These are phyloP conservation scores for Callospermophilus lateralis DNA, from an alignment of 2,113 vertebrate species.

Conservation along the genomic window DNA sequence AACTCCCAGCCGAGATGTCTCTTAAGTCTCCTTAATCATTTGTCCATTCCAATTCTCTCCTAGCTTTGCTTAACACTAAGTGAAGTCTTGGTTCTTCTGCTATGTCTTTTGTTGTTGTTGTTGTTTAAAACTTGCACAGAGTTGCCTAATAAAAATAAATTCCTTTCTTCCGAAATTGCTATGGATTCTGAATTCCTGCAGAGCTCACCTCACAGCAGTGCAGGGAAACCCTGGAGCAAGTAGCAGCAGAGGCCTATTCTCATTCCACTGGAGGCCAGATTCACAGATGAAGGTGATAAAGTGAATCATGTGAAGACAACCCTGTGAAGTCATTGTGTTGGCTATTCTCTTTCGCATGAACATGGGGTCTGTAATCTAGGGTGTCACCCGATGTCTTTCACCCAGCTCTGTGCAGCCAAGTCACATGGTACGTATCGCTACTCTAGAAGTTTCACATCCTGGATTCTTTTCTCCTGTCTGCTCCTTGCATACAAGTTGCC, in stretches of 20 bases:
- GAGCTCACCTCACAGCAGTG: not conserved
- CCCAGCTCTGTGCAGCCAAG: not conserved
- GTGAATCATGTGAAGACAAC: not conserved
- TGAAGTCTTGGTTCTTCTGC: not conserved
- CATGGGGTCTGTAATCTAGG: not conserved
- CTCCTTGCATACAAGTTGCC: not conserved
- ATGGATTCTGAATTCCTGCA: not conserved
- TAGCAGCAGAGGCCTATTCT: not conserved
- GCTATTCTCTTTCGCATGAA: not conserved
- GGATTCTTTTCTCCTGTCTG: not conserved
- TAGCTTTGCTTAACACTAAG: slow-evolving; percentile 35
- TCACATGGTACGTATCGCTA: no score
- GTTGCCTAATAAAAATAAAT: not conserved
- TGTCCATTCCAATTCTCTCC: not conserved
- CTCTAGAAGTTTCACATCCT: not conserved
- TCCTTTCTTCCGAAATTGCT: slow-evolving; percentile 33
- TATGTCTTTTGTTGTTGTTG: not conserved
- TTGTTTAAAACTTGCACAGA: not conserved
- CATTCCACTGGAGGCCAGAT: not conserved
- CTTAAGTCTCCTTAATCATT: slow-evolving; percentile 1
- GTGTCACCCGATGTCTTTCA: not conserved
- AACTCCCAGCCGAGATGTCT: not conserved
- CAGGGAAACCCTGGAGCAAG: not conserved
- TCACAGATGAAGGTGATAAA: not conserved
- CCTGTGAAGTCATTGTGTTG: not conserved